Conservation (phyloP, 2,888 invertebrate genomes). For the Frankliniella intonsa region DNA sequence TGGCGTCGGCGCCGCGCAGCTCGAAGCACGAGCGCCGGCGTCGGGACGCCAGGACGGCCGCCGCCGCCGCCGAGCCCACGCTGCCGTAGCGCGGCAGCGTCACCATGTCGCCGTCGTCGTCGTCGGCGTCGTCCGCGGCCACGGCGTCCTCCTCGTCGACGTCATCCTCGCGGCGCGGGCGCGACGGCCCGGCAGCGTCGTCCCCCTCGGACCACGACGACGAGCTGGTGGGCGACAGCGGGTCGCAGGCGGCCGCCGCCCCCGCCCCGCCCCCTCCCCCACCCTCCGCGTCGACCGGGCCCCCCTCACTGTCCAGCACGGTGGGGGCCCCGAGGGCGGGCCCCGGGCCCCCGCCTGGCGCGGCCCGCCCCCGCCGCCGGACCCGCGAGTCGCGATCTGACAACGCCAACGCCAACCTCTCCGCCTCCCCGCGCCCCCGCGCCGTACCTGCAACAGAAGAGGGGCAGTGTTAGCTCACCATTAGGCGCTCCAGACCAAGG, state of each 20-base stretch:
- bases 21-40: slow-evolving; percentile 2
- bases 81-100: slow-evolving; percentile 1
- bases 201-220: not conserved
- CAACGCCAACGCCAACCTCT: not conserved
- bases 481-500: too few species aligned
- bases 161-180: not conserved
- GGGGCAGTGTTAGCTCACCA: too few species aligned
- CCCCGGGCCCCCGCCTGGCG: too few species aligned
- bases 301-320: too few species aligned
- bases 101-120: not conserved
- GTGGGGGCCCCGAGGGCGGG: too few species aligned
- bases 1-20: not conserved
- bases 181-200: not conserved
- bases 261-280: not conserved
- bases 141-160: not conserved
- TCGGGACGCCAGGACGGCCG: not conserved
- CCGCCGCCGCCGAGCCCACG: not conserved
- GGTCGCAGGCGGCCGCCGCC: not conserved
- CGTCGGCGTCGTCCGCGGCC: not conserved
- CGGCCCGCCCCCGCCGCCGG: not conserved
- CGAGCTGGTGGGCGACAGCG: not conserved
- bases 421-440: not conserved
- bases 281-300: too few species aligned
- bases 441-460: slow-evolving; percentile 16
- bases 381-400: not conserved